Percentiles rank a stretch among this genome's conserved stretches.
Evolutionary conservation across 1,140 invertebrate species (phyloP).

Genomic region (Leguminivora glycinivorella): DNA sequence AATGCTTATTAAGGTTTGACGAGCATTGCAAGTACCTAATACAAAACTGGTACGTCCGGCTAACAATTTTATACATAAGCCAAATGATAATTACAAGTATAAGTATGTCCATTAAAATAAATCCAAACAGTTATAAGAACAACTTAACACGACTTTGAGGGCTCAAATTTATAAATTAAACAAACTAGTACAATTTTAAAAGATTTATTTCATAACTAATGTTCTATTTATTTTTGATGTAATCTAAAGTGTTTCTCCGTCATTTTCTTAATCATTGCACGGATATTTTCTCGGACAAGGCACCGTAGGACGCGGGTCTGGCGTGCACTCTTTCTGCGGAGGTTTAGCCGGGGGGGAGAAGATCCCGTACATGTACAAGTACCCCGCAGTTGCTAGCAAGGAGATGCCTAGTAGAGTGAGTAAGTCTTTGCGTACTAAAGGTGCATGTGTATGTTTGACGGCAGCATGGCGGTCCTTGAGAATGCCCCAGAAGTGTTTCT

Average conservation of each 20-base stretch:
- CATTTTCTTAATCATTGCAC: neutral
- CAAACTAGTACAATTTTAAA: neutral
- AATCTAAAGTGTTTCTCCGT: neutral
- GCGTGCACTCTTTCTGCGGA: neutral
- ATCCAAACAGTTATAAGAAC: no score
- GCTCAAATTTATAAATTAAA: neutral
- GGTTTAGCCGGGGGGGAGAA: neutral
- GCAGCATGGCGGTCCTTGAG: conserved; percentile 35
- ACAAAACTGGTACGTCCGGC: no score
- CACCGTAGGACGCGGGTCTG: neutral
- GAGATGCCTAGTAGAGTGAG: neutral
- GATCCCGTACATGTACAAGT: neutral
- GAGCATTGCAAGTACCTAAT: no score
- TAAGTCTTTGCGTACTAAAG: neutral
- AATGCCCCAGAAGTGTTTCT: conserved; percentile 42
- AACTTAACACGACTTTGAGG: no score
- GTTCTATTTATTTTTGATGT: neutral
- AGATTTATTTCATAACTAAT: neutral
- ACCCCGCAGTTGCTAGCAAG: neutral
- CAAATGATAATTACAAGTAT: no score
- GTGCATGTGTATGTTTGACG: neutral
- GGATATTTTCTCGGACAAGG: neutral
- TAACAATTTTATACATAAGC: no score
- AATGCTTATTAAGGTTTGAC: no score
- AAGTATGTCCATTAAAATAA: no score